Evolutionary conservation across 2,888 invertebrate genomes (phyloP).

Genomic region (Hydrotaea cyrtoneurina): DNA sequence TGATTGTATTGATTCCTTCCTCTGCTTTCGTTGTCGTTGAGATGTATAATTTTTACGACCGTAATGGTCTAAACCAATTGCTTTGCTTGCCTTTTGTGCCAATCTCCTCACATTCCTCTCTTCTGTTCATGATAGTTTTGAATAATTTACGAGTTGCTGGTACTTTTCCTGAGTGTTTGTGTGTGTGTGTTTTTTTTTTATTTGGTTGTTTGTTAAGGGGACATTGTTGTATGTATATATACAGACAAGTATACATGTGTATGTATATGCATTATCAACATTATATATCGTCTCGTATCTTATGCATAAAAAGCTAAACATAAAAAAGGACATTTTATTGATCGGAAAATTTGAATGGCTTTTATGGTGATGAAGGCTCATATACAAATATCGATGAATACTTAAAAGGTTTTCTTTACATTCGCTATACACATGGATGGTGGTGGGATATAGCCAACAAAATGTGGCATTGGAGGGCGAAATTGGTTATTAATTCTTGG

Average conservation of each 20-base stretch:
- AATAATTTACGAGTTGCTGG: slow-evolving; percentile 60
- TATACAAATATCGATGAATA: slow-evolving; percentile 31
- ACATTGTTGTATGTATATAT: background rate
- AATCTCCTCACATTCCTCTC: background rate
- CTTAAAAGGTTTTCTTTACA: background rate
- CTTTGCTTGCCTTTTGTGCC: slow-evolving; percentile 27
- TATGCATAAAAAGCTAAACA: slow-evolving; percentile 27
- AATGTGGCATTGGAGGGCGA: no score
- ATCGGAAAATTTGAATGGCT: slow-evolving; percentile 50
- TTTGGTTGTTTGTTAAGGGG: background rate
- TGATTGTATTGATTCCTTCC: slow-evolving; percentile 54
- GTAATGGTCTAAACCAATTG: slow-evolving; percentile 51
- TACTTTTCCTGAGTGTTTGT: slow-evolving; percentile 36
- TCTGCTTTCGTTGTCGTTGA: slow-evolving; percentile 24
- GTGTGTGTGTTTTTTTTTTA: background rate
- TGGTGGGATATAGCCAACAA: background rate
- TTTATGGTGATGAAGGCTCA: slow-evolving; percentile 21
- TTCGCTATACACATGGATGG: background rate
- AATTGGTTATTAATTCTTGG: no score
- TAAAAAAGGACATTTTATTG: slow-evolving; percentile 40
- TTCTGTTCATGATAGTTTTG: slow-evolving; percentile 55
- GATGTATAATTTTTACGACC: slow-evolving; percentile 59
- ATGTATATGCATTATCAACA: slow-evolving; percentile 9
- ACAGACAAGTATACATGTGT: background rate
- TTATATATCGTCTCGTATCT: background rate